phyloP scores from a whole-genome alignment of 2,797 vertebrate species.

The Phyllotis vaccarum region DNA sequence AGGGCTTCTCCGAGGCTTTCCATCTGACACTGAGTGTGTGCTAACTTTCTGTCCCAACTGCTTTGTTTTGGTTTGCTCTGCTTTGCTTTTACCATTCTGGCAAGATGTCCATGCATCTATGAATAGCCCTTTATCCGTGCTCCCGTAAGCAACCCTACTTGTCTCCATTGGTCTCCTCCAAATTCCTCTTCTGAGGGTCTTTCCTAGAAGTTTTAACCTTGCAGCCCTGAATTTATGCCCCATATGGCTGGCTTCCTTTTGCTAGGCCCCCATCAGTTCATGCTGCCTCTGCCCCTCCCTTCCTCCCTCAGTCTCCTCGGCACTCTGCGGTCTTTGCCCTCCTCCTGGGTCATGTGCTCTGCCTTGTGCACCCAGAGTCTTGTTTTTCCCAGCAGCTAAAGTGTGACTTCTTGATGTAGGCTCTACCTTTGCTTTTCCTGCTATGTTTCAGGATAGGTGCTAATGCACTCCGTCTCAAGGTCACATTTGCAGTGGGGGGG shows the following conservation, averaged over 20 bases:
- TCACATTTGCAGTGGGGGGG: not conserved
- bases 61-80: not conserved
- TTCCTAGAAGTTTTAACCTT: not conserved
- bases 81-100: not conserved
- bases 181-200: not conserved
- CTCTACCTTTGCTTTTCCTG: not conserved
- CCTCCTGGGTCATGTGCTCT: not conserved
- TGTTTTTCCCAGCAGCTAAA: not conserved
- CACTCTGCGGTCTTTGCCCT: not conserved
- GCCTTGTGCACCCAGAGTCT: not conserved
- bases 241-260: too few relatives aligned
- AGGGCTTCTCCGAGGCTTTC: not conserved
- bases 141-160: not conserved
- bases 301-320: not conserved
- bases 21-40: not conserved
- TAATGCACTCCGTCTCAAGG: not conserved
- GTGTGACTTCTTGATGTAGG: not conserved
- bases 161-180: not conserved
- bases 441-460: not conserved
- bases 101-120: too few relatives aligned
- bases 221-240: not conserved
- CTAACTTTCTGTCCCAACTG: not conserved
- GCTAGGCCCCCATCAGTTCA: not conserved
- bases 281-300: too few relatives aligned
- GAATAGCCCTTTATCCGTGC: too few relatives aligned